These are phyloP conservation scores for Trinectes maculatus DNA, from an alignment of 2,113 vertebrate genomes.

Conservation along the genomic window DNA sequence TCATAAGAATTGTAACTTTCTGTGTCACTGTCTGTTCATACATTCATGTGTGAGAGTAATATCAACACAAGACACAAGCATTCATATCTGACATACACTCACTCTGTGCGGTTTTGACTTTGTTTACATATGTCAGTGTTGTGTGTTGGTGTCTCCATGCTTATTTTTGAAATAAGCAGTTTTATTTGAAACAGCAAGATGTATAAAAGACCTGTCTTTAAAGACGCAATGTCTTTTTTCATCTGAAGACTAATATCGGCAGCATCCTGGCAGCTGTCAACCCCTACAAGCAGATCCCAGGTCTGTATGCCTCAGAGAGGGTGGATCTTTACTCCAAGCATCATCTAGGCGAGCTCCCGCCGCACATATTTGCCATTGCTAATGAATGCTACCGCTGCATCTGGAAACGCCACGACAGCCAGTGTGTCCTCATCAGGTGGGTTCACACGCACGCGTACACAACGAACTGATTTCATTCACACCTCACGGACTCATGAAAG, in stretches of 20 bases:
- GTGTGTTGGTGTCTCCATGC: neutral
- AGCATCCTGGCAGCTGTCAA: conserved; percentile 93
- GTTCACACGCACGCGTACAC: conserved; percentile 18
- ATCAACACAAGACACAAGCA: conserved; percentile 7
- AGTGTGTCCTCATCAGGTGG: conserved; percentile 93
- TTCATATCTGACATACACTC: neutral
- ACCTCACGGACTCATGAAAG: neutral
- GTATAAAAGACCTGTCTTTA: too few relatives aligned
- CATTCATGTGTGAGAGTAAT: conserved; percentile 18
- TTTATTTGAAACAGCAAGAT: neutral
- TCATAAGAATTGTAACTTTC: conserved; percentile 55
- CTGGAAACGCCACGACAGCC: conserved; percentile 93
- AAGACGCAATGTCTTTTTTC: conserved; percentile 27
- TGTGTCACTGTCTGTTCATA: conserved; percentile 27
- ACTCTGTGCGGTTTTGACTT: too few relatives aligned
- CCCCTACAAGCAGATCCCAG: conserved; percentile 88
- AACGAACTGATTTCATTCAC: neutral
- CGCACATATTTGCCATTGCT: conserved; percentile 91
- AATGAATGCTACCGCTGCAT: conserved; percentile 94
- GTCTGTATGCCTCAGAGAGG: conserved; percentile 85
- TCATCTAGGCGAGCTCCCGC: conserved; percentile 90
- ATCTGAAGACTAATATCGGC: conserved; percentile 95
- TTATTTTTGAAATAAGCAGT: too few relatives aligned
- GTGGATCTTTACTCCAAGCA: conserved; percentile 89
- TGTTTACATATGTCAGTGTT: too few relatives aligned